These are phyloP conservation scores for Rhinoraja longicauda DNA, from an alignment of 2,797 vertebrate species.

Conservation along the genomic window DNA sequence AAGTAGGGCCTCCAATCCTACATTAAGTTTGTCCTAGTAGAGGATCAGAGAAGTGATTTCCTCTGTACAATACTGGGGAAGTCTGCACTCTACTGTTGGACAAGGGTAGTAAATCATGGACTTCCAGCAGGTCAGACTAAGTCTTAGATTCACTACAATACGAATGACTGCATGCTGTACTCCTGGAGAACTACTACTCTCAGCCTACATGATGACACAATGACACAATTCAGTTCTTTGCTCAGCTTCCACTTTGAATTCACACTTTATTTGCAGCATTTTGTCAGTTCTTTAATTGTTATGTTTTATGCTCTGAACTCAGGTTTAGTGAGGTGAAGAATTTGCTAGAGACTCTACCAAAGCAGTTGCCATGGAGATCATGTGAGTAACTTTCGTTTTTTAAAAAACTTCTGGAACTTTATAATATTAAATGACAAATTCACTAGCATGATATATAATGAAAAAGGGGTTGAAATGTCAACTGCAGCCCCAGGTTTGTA, in stretches of 20 bases:
- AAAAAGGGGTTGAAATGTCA: neutral
- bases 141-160: too few species aligned
- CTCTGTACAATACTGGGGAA: too few species aligned
- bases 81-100: too few species aligned
- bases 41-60: too few species aligned
- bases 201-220: too few species aligned
- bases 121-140: too few species aligned
- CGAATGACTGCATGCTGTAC: too few species aligned
- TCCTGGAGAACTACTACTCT: too few species aligned
- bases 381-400: neutral
- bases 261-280: neutral
- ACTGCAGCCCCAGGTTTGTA: neutral
- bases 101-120: too few species aligned
- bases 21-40: too few species aligned
- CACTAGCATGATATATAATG: neutral
- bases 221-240: too few species aligned
- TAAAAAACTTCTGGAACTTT: neutral
- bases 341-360: neutral
- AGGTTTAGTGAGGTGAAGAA: slow-evolving; percentile 25
- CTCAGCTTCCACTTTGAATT: neutral
- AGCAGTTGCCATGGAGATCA: slow-evolving; percentile 5
- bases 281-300: neutral
- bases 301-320: neutral
- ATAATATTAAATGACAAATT: neutral
- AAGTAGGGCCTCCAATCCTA: too few species aligned